Evolutionary conservation across 1,140 invertebrate species (phyloP).

Genomic region (Drosophila pseudoobscura): DNA sequence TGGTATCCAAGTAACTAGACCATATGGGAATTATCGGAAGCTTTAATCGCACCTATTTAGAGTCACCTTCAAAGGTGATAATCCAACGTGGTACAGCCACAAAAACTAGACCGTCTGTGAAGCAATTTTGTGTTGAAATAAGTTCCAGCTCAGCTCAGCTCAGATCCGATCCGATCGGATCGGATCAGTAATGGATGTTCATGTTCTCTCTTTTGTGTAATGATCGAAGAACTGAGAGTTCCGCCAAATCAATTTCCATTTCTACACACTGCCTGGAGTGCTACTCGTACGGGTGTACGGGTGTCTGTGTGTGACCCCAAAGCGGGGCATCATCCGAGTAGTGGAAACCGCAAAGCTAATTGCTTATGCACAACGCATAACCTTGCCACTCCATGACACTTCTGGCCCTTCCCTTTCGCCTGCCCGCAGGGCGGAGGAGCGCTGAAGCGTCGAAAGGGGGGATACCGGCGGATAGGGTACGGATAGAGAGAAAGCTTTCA

Average conservation of each 20-base stretch:
- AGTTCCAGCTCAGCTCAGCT: too few relatives aligned
- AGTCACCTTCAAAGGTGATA: too few relatives aligned
- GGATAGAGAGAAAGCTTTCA: slow-evolving; percentile 52
- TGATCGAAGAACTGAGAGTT: slow-evolving; percentile 18
- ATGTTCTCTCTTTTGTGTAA: slow-evolving; percentile 10
- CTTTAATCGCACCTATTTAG: background rate
- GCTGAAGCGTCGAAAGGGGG: slow-evolving; percentile 7
- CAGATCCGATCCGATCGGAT: too few relatives aligned
- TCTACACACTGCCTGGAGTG: slow-evolving; percentile 12
- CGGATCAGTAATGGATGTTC: too few relatives aligned
- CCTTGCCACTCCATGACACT: slow-evolving; percentile 75
- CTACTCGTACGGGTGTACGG: background rate
- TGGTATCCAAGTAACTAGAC: background rate
- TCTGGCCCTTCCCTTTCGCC: slow-evolving; percentile 45
- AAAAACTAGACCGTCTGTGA: background rate
- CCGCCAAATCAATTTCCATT: slow-evolving; percentile 53
- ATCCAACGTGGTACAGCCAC: too few relatives aligned
- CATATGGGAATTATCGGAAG: background rate
- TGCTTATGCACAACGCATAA: slow-evolving; percentile 78
- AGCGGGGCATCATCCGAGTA: slow-evolving; percentile 28
- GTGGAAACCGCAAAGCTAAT: slow-evolving; percentile 71
- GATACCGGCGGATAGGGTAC: slow-evolving; percentile 8
- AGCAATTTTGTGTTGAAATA: background rate
- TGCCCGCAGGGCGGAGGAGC: slow-evolving; percentile 7
- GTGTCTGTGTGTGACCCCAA: slow-evolving; percentile 38